Base-by-base conservation (phyloP, 1,140 invertebrate species). In the Drosophila pectinifera region DNA sequence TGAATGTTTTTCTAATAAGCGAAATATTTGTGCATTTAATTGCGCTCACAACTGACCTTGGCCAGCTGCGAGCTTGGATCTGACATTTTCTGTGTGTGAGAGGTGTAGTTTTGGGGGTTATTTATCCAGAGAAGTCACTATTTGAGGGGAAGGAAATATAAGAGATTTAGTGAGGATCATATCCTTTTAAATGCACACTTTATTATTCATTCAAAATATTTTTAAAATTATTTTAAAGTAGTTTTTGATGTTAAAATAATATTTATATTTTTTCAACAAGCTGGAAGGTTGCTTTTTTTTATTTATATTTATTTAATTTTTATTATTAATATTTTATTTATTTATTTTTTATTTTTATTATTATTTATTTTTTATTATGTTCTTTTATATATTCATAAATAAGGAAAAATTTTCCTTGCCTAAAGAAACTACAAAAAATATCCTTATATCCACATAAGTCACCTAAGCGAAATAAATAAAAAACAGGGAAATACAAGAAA, bases 1-100 rank as follows among this genome's bases (percentile, higher is more conserved):
- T 72, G 59, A 86, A 86, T 86, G 83, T 58, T 82, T 88, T 88
- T 86, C 79, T 86, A 86, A 86, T 86, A 88, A 82, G 79, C 83
- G 45, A 79, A 86, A 79, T 86, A 88, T 86, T 86, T 82, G 70
- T 83, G 49, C 39, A 79, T 79, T 86, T 86, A 86, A 86, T 86
- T 86, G 79, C 67, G 70, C 42, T 88, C 58, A 63, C 53, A 63
- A 67, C 56, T 70, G 83, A 88, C 82, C 82, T 86, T 86, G 74
- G 56, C 18, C 48, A 51, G 36, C 16, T 38, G 18, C 16, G 56
- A 34, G 69, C 46, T 46, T 22, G 34, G 77, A 67, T 43, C 41
- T 74, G 80, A 62, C 75, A 79, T 73, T 83, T 79, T 16, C 59
- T 49, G 46, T 39, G 39, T 16, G 63, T 49, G 46, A 42, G 39